Base-by-base conservation (phyloP, 2,888 invertebrate genomes). In the Torymus texanus region DNA sequence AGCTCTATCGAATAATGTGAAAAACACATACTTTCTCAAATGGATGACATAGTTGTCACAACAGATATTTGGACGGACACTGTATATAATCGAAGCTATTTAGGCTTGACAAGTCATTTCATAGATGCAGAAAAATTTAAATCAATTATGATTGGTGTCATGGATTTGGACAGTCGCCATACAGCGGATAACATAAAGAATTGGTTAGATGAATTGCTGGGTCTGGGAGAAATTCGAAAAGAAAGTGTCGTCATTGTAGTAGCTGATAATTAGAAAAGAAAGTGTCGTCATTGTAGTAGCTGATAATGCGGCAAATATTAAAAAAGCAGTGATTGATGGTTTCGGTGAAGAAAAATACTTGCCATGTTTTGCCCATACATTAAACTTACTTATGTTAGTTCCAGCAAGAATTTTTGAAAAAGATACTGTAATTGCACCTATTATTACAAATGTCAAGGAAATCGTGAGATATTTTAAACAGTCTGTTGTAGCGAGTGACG, bases 51-150 rank as follows among this genome's bases (percentile, higher is more conserved):
- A 2, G 21, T 21, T 68, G 1, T 56, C 2, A 68, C 68, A n/a
- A 58, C 56, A 11, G 68, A 68, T 24, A 68, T 68, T 10, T 68
- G 68, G 58, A 68, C 56, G 1, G 68, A 68, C 29, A 62, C 29
- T 24, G 2, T 29, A 14, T 29, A 62, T 51, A 18, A n/a, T 13
- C n/a, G 18, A 66, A 66, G 66, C 14, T 66, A 66, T 66, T n/a
- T n/a, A n/a, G n/a, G n/a, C n/a, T n/a, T n/a, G n/a, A n/a, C n/a
- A n/a, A n/a, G n/a, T n/a, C n/a, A 68, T 56, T 68, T 56, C 11
- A 56, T 68, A n/a, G 68, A 56, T 29, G 16, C 29, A 29, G 24
- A 2, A n/a, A 58, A n/a, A 12, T 68, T 16, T 5, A 68, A 41
- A 4, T 68, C 68, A 5, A 68, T 68, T n/a, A 56, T 24, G 14